These are phyloP conservation scores for Troglohyphantes excavatus DNA, from an alignment of 2,888 invertebrate species.

Conservation along the genomic window DNA sequence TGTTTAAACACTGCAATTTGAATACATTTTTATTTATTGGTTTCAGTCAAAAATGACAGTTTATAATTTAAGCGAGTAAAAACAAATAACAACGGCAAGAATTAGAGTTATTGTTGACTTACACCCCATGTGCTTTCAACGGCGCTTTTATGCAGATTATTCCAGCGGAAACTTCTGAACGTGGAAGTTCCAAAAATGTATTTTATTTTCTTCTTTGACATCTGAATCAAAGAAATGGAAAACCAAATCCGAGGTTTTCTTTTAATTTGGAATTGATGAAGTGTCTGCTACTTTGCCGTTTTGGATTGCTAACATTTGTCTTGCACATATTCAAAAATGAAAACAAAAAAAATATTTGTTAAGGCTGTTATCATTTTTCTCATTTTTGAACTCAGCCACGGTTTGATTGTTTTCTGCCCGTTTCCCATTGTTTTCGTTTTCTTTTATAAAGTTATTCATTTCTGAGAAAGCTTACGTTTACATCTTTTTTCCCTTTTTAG, in stretches of 20 bases:
- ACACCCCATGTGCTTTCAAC: no score
- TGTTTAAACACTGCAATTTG: no score
- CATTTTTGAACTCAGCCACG: background rate
- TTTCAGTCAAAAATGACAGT: no score
- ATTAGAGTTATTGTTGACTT: no score
- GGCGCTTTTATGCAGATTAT: no score
- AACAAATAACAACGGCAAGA: no score
- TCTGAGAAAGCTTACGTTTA: background rate
- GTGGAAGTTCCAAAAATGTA: background rate
- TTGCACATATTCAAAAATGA: background rate
- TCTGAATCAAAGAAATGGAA: background rate
- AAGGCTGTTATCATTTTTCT: background rate
- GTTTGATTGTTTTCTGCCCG: background rate
- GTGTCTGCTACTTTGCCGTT: background rate
- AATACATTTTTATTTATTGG: no score
- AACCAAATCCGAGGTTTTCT: background rate
- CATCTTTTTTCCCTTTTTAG: background rate
- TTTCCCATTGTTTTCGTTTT: background rate
- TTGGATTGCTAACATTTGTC: background rate
- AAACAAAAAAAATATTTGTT: background rate
- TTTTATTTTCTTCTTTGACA: background rate
- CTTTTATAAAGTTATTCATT: constrained; percentile 3
- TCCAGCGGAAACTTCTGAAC: no score
- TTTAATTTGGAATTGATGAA: background rate
- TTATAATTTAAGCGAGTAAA: no score